These are phyloP conservation scores for Drosophila merina DNA, from an alignment of 2,888 invertebrate species.

Conservation along the genomic window DNA sequence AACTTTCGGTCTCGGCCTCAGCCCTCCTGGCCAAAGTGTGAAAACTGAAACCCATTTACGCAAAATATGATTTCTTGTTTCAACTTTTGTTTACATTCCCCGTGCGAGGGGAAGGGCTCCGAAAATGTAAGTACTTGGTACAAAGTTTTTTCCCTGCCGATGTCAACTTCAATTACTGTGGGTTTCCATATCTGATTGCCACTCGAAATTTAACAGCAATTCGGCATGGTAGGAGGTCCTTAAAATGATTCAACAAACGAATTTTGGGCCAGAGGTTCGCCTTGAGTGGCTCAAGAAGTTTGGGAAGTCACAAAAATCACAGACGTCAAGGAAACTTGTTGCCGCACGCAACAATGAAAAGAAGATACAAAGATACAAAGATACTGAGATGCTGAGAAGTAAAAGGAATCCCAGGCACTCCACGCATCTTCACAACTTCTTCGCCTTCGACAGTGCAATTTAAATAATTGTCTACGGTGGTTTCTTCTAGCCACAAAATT, in stretches of 20 bases:
- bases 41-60: slow-evolving; percentile 58
- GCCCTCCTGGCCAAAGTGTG: slow-evolving; percentile 47
- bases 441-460: slow-evolving; percentile 58
- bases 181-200: background rate
- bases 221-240: slow-evolving; percentile 5
- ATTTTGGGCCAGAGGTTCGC: slow-evolving; percentile 8
- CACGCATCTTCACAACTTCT: slow-evolving; percentile 59
- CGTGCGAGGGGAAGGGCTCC: too few relatives aligned
- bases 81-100: slow-evolving; percentile 40
- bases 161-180: slow-evolving; percentile 39
- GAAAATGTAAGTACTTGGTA: background rate
- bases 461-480: slow-evolving; percentile 76
- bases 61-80: slow-evolving; percentile 50
- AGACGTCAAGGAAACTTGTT: slow-evolving; percentile 19
- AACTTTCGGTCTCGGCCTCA: background rate
- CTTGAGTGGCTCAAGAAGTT: background rate
- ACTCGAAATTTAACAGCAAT: slow-evolving; percentile 23
- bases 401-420: slow-evolving; percentile 55
- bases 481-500: slow-evolving; percentile 61
- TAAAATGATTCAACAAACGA: slow-evolving; percentile 25
- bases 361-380: slow-evolving; percentile 27
- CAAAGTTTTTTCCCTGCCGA: slow-evolving; percentile 10
- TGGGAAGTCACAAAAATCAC: background rate
- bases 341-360: slow-evolving; percentile 36
- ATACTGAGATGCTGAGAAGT: slow-evolving; percentile 56